Base-by-base conservation (phyloP, 92 coral and sea anemone species). In the Parazoanthus atlanticus region DNA sequence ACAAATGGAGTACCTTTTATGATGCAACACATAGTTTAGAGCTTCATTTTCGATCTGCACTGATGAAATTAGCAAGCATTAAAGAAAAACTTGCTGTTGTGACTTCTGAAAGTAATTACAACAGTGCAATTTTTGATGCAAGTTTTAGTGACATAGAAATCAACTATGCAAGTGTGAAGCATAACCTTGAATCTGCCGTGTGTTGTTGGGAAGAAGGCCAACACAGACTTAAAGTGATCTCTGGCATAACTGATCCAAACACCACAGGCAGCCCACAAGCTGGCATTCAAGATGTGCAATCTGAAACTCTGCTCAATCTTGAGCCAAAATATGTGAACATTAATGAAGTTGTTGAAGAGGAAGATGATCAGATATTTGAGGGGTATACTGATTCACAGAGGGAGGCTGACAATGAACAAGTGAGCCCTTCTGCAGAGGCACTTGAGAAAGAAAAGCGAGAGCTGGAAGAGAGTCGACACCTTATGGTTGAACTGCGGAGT, bases 171-270 rank as follows among this genome's bases (percentile, higher is more conserved):
- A 66, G 89, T 54, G 47, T 97, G 71, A 95, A 89, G 76, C 89
- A 54, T 88, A 95, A 93, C 47, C 86, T 97, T 66, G 95, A 95
- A 19, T 91, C 92, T 19, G 91, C 93, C 29, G 79, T 90, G 8
- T 89, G 91, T 19, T 97, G 99, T 74, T 95, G 93, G 96, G 91
- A 91, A 73, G 98, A 95, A 92, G 94, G 98, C 28, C 74, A 66
- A 29, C 82, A 80, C 61, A 75, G 84, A 58, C 86, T 97, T 66
- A 74, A 86, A 74, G 76, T 84, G 72, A 23, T 92, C 1, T n/a
- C 52, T 26, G 86, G 88, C 47, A 64, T 80, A 64, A 81, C 26
- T 81, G 89, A 86, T 1, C 29, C 76, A 15, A 38, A 38, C 25
- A 76, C 33, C 56, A 74, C 43, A 13, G 82, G 30, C 33, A 46